These are phyloP conservation scores for Pseudococcus jackbeardsleyi DNA, from an alignment of 2,888 invertebrate genomes.

Conservation along the genomic window DNA sequence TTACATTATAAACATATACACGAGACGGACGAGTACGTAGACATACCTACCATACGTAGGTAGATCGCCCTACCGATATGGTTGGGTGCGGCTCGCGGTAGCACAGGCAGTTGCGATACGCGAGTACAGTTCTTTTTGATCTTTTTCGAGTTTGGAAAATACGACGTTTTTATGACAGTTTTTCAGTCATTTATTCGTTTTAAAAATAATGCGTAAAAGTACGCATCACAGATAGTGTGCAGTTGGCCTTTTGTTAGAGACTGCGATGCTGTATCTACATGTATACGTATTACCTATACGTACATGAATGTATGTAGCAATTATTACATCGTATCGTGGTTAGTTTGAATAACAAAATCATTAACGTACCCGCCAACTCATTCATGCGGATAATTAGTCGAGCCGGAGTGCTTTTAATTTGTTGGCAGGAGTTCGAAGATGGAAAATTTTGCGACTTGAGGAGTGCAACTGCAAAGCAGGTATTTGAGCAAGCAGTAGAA, in stretches of 20 bases:
- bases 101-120: neutral
- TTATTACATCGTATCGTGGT: neutral
- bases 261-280: neutral
- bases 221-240: neutral
- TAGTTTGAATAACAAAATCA: neutral
- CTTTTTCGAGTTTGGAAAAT: slow-evolving; percentile 15
- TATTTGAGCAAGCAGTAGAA: neutral
- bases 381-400: neutral
- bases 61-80: neutral
- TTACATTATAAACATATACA: slow-evolving; percentile 13
- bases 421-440: neutral
- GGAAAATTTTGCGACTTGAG: neutral
- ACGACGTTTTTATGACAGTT: slow-evolving; percentile 38
- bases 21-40: neutral
- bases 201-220: slow-evolving; percentile 28
- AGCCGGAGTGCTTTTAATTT: neutral
- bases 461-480: neutral
- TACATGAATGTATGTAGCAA: neutral
- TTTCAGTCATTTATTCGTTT: slow-evolving; percentile 24
- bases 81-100: neutral
- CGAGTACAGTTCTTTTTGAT: slow-evolving; percentile 19
- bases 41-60: neutral
- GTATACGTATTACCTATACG: no score
- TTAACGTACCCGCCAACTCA: neutral
- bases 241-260: neutral